These are phyloP conservation scores for Callithrix jacchus DNA, from an alignment of 2,113 vertebrate genomes.

Conservation along the genomic window DNA sequence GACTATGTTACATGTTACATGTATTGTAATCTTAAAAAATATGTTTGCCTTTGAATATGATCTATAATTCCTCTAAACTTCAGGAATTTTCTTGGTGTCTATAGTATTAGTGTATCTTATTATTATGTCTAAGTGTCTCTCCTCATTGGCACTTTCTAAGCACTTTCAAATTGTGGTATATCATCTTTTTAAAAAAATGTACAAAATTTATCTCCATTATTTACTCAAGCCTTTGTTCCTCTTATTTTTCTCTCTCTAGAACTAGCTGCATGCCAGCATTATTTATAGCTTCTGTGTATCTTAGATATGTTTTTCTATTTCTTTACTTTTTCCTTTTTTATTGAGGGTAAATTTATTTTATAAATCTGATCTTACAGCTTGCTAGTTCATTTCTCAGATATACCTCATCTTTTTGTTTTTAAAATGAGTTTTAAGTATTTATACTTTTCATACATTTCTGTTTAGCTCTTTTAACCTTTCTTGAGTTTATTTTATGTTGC, in stretches of 20 bases:
- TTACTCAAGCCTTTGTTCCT: background rate
- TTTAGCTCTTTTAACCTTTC: background rate
- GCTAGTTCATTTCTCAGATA: background rate
- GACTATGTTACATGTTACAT: background rate
- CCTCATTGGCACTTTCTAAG: background rate
- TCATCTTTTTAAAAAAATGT: background rate
- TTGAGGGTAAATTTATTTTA: background rate
- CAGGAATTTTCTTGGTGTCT: background rate
- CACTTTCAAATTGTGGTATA: background rate
- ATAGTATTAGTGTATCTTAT: background rate
- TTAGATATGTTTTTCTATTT: background rate
- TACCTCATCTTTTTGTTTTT: background rate
- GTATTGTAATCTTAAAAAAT: background rate
- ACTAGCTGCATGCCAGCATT: background rate
- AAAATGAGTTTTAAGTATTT: background rate
- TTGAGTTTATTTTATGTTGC: background rate
- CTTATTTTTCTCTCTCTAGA: background rate
- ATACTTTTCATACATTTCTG: background rate
- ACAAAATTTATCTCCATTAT: background rate
- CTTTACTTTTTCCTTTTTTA: background rate
- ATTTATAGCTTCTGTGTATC: background rate
- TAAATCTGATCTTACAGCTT: background rate
- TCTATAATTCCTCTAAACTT: background rate
- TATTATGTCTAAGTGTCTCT: background rate
- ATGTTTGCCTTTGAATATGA: background rate